Conservation (phyloP, 30 jellyfish, hydroid and myxozoan species). For the Chironex yamaguchii region DNA sequence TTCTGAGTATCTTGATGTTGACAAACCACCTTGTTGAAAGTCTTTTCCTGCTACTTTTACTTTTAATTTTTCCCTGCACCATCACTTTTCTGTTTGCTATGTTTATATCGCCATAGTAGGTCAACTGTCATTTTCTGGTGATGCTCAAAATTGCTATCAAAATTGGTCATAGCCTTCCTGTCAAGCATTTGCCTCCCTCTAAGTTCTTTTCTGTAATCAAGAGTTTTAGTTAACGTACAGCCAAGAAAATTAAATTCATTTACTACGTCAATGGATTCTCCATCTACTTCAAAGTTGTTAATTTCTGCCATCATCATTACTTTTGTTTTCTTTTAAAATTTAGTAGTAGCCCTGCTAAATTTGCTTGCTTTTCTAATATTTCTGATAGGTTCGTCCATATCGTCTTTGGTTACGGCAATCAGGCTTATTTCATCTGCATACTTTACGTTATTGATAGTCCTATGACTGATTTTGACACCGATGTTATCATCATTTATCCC, state of each 20-base stretch:
- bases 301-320: conserved; percentile 14
- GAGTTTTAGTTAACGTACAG: background rate
- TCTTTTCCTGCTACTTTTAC: too few relatives aligned
- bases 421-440: background rate
- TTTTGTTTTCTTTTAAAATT: conserved; percentile 14
- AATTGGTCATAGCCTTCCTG: background rate
- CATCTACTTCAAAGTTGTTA: background rate
- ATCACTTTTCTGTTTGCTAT: too few relatives aligned
- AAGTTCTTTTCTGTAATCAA: background rate
- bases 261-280: conserved; percentile 23
- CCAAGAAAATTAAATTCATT: conserved; percentile 29
- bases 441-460: background rate
- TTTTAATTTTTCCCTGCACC: too few relatives aligned
- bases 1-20: too few relatives aligned
- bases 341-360: conserved; percentile 39
- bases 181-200: background rate
- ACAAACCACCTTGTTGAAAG: too few relatives aligned
- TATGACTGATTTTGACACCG: background rate
- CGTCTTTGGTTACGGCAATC: background rate
- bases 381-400: background rate
- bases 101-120: background rate
- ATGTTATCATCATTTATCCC: background rate
- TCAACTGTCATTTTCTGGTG: background rate
- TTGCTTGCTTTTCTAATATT: conserved; percentile 4
- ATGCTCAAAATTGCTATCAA: background rate